A percentile compares a stretch with the other conserved stretches of the same genome.
Evolutionary conservation across 2,888 invertebrate genomes (phyloP).

Genomic region (Amphipoea lucens): DNA sequence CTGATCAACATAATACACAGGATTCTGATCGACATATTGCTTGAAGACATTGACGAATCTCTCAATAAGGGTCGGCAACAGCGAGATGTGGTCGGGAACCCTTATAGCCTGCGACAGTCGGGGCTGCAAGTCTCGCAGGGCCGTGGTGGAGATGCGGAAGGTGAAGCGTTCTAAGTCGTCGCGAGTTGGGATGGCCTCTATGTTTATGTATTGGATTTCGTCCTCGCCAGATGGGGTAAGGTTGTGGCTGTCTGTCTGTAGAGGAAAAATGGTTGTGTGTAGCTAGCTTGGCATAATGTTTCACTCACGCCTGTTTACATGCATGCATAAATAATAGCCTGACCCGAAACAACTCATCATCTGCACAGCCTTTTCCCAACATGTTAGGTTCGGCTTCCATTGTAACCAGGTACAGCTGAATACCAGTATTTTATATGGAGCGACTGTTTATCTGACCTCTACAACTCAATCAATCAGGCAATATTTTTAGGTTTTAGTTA

Average conservation of each 20-base stretch:
- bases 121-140: slow-evolving; percentile 93
- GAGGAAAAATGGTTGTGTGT: slow-evolving; percentile 10
- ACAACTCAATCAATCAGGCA: not conserved
- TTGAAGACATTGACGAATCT: slow-evolving; percentile 96
- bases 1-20: slow-evolving; percentile 90
- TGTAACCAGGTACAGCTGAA: not conserved
- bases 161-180: slow-evolving; percentile 91
- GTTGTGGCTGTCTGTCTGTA: slow-evolving; percentile 92
- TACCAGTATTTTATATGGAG: not conserved
- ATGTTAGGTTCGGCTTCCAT: not conserved
- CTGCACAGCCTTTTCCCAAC: not conserved
- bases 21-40: slow-evolving; percentile 93
- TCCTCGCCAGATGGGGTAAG: slow-evolving; percentile 93
- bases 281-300: not conserved
- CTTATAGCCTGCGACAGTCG: slow-evolving; percentile 76
- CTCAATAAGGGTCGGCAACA: slow-evolving; percentile 94
- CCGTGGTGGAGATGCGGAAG: slow-evolving; percentile 94
- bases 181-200: slow-evolving; percentile 93
- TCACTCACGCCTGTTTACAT: not conserved
- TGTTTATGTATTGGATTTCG: slow-evolving; percentile 94
- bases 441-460: not conserved
- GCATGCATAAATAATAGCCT: not conserved
- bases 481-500: not conserved
- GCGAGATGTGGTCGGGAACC: slow-evolving; percentile 81
- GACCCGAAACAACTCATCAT: not conserved